Conservation (phyloP, 2,888 invertebrate species). For the Biston stratarius region DNA sequence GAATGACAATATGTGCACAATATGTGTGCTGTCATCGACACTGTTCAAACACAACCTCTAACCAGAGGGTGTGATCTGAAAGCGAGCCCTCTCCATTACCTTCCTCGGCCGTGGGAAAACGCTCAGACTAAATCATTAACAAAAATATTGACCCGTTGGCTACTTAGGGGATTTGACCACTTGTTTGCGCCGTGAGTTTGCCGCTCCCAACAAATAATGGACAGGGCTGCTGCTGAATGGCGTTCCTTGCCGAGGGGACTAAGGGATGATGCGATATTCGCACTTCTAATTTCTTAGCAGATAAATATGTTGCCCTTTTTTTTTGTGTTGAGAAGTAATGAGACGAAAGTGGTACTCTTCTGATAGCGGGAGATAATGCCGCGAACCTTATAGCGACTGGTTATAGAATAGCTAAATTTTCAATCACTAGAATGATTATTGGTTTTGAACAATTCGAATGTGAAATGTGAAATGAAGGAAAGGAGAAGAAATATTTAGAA, state of each 20-base stretch:
- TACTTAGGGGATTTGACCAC: constrained; percentile 86
- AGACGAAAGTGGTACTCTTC: too few relatives aligned
- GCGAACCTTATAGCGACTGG: too few relatives aligned
- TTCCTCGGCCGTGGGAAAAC: constrained; percentile 73
- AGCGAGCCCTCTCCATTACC: constrained; percentile 72
- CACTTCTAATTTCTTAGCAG: background rate
- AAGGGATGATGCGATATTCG: background rate
- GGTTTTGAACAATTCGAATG: too few relatives aligned
- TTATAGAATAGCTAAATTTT: too few relatives aligned
- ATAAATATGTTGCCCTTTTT: background rate
- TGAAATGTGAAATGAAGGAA: too few relatives aligned
- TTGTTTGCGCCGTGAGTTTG: constrained; percentile 81
- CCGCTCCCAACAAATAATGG: constrained; percentile 75
- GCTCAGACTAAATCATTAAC: constrained; percentile 83
- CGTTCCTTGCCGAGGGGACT: background rate
- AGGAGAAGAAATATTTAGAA: too few relatives aligned
- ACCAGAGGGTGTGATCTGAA: constrained; percentile 73
- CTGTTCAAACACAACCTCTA: constrained; percentile 58
- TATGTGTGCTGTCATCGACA: constrained; percentile 51
- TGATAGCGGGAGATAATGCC: too few relatives aligned
- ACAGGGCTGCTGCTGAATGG: constrained; percentile 37
- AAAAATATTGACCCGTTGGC: constrained; percentile 85
- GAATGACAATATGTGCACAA: constrained; percentile 36
- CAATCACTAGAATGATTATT: too few relatives aligned
- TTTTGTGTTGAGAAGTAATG: too few relatives aligned